phyloP scores from a whole-genome alignment of 2,113 vertebrate species.

The Phocoena sinus region DNA sequence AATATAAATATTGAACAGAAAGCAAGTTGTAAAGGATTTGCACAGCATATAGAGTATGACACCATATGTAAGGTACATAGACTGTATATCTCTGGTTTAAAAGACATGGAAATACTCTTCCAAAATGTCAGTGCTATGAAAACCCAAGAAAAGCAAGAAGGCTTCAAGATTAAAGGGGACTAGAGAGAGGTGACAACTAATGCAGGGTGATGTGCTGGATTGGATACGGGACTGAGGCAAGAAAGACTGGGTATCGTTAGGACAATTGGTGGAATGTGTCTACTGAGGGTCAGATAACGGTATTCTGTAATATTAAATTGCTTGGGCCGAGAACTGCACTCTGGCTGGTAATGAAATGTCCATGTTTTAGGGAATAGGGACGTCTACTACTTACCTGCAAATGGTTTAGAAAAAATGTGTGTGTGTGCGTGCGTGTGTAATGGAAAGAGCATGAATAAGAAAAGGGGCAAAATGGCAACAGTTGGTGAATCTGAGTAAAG shows the following conservation, averaged over 20 bases:
- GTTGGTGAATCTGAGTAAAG: not conserved
- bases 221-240: not conserved
- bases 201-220: not conserved
- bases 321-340: not conserved
- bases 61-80: not conserved
- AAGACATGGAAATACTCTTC: not conserved
- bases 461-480: not conserved
- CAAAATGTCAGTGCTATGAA: not conserved
- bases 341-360: not conserved
- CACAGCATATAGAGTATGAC: not conserved
- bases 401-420: not conserved
- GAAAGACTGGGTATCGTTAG: not conserved
- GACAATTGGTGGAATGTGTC: not conserved
- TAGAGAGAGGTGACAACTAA: not conserved
- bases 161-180: not conserved
- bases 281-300: no score
- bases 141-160: not conserved
- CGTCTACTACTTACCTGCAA: no score
- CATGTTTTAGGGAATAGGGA: not conserved
- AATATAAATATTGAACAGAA: not conserved
- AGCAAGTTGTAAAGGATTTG: not conserved
- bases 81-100: not conserved
- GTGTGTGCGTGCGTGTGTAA: fast-evolving
- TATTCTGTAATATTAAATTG: not conserved
- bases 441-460: no score